Evolutionary conservation across 2,888 invertebrate species (phyloP).

Genomic region (Druceiella hillmani): DNA sequence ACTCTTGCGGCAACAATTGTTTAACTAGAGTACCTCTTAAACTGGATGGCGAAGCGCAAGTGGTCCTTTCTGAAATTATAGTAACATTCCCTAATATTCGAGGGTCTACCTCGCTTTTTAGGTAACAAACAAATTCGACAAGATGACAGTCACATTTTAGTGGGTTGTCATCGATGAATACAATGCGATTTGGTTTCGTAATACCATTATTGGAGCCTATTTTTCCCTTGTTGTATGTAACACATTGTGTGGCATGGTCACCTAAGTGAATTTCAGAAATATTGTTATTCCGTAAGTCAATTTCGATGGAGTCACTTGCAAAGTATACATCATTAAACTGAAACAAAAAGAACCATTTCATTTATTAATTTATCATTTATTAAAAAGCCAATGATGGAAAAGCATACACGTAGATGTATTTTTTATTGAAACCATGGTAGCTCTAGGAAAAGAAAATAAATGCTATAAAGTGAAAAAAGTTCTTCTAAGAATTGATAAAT

Average conservation of each 20-base stretch:
- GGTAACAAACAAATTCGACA: conserved; percentile 48
- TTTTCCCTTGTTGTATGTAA: conserved; percentile 19
- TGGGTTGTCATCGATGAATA: conserved; percentile 54
- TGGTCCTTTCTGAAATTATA: conserved; percentile 36
- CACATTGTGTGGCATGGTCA: conserved; percentile 27
- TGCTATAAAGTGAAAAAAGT: too few species aligned
- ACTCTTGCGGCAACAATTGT: conserved; percentile 35
- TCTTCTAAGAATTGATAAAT: too few species aligned
- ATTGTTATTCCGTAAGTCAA: conserved; percentile 52
- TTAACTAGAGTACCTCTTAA: conserved; percentile 28
- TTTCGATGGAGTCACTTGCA: conserved; percentile 29
- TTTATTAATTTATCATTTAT: too few species aligned
- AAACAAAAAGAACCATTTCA: too few species aligned
- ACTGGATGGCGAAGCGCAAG: conserved; percentile 37
- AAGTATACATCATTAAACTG: conserved; percentile 36
- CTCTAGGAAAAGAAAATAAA: too few species aligned
- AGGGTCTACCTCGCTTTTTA: conserved; percentile 38
- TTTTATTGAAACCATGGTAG: too few species aligned
- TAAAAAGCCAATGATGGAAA: too few species aligned
- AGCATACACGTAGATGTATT: too few species aligned
- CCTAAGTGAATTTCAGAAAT: conserved; percentile 41
- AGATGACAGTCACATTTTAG: conserved; percentile 56
- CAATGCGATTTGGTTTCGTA: conserved; percentile 13
- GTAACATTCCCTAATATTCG: conserved; percentile 33
- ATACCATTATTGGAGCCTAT: conserved; percentile 12